phyloP scores from a whole-genome alignment of 2,113 vertebrate genomes.

The Oreochromis niloticus region DNA sequence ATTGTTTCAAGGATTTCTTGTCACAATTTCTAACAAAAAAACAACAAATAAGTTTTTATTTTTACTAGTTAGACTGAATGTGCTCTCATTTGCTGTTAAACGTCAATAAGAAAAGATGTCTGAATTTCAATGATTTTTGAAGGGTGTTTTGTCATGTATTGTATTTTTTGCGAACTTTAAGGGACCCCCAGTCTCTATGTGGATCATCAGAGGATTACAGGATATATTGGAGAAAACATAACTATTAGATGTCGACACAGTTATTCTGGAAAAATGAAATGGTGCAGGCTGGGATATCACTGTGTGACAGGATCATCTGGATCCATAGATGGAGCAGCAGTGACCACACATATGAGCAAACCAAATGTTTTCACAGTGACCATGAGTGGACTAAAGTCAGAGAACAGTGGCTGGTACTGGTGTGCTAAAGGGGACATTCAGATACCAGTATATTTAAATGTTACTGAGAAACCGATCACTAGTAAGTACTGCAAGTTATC shows the following conservation, averaged over 20 bases:
- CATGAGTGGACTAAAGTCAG: accelerated
- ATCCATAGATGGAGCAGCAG: not conserved
- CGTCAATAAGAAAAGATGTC: accelerated
- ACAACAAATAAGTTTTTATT: not conserved
- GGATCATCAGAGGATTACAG: not conserved
- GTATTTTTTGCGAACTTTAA: not conserved
- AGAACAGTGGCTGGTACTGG: not conserved
- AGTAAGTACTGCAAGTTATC: not conserved
- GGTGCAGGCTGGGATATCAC: constrained; percentile 13
- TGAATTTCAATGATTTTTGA: not conserved
- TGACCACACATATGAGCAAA: accelerated
- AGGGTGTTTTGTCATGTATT: not conserved
- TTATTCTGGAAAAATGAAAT: not conserved
- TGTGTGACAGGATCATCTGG: not conserved
- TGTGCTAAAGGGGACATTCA: accelerated
- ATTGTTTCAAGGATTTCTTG: not conserved
- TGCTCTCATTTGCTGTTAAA: not conserved
- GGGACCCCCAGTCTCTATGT: accelerated
- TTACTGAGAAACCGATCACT: not conserved
- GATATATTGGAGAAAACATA: not conserved
- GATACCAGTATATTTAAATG: not conserved
- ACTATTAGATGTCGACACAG: accelerated
- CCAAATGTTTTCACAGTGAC: not conserved
- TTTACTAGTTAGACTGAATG: not conserved
- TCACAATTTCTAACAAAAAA: not conserved